Base-by-base conservation (phyloP, 2,888 invertebrate genomes). In the Isoperla grammatica region DNA sequence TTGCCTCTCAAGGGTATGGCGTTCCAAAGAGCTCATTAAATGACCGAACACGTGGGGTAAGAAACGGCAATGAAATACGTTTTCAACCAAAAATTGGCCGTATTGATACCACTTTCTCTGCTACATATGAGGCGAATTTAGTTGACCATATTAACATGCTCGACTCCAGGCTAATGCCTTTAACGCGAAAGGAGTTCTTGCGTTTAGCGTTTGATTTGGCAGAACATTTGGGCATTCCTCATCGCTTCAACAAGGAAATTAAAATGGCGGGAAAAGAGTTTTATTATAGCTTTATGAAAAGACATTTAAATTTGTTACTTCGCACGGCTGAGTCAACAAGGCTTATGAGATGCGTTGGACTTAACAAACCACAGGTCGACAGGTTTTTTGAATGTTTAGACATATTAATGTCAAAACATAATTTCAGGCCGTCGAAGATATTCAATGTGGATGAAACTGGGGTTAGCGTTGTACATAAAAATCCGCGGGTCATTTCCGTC, bases 401-500 rank as follows among this genome's bases (percentile, higher is more conserved):
- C 0, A 17, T 42, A 17, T 46, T 63, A 11, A 29, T 43, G 17
- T 45, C 56, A 17, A 13, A 63, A 19, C 59, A 56, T 40, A 61
- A 64, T 13, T 63, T 67, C 17, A 5, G 37, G 37, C 13, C 64
- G 1, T 58, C 46, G 13, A 39, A 39, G 13, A 66, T 66, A 20
- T 66, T 57, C 43, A 67, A 68, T 46, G 54, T 17, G 15, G 63
- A 67, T 57, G 63, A 67, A 57, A 67, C 63, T 8, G 63, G 64
- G 2, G 54, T 65, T 13, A 59, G 29, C 8, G 59, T 39, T 13
- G 65, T 66, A 2, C 65, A 63, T 37, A 57, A 61, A 20, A 42
- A 61, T 39, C 56, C 42, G 1, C 65, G 61, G 61, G 64, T 64
- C 1, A 42, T 65, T 45, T 42, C 58, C n/a, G 1, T 39, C 1